These are phyloP conservation scores for Talpa occidentalis DNA, from an alignment of 2,113 vertebrate genomes.

Conservation along the genomic window DNA sequence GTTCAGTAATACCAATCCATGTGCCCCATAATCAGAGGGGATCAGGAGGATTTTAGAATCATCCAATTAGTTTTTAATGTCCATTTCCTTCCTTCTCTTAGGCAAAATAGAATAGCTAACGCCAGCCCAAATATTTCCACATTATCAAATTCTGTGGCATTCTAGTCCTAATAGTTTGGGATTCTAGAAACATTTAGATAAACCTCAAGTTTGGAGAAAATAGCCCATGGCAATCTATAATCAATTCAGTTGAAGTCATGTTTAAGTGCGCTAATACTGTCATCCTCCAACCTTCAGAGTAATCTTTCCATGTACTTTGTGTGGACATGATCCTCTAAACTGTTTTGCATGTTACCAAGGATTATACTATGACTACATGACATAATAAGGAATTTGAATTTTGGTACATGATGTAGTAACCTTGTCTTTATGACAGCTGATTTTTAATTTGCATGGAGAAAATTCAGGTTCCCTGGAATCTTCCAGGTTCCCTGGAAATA, in stretches of 20 bases:
- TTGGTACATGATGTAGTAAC: background rate
- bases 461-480: background rate
- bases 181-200: slow-evolving; percentile 13
- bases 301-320: slow-evolving; percentile 21
- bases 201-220: slow-evolving; percentile 18
- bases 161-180: background rate
- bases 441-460: background rate
- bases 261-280: slow-evolving; percentile 31
- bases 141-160: background rate
- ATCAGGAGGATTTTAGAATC: background rate
- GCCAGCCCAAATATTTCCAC: background rate
- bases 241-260: background rate
- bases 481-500: background rate
- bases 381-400: slow-evolving; percentile 43
- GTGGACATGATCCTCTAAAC: slow-evolving; percentile 42
- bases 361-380: slow-evolving; percentile 16
- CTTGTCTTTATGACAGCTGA: slow-evolving; percentile 51
- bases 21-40: background rate
- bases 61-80: background rate
- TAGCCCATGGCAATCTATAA: background rate
- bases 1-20: background rate
- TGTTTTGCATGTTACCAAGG: background rate
- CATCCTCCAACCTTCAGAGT: slow-evolving; percentile 33
- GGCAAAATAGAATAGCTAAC: background rate
- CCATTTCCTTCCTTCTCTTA: background rate